phyloP scores from a whole-genome alignment of 2,797 vertebrate genomes.

The Cynodonichthys magdalenae region DNA sequence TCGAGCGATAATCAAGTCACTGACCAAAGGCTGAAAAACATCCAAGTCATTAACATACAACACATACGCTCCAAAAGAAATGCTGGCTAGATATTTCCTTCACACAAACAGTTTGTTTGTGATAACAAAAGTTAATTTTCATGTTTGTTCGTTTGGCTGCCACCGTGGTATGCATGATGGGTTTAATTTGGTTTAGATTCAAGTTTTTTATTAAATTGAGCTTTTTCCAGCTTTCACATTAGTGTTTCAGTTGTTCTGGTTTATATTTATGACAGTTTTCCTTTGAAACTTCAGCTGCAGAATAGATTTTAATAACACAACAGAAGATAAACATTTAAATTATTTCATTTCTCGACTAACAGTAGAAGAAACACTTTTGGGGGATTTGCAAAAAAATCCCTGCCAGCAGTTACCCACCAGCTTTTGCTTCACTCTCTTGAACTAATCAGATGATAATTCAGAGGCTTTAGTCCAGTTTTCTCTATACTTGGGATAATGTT shows the following conservation, averaged over 20 bases:
- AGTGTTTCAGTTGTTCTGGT: neutral
- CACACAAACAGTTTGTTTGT: constrained; percentile 9
- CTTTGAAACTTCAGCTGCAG: neutral
- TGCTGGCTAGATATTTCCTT: constrained; percentile 6
- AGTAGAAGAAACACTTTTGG: neutral
- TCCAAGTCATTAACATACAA: constrained; percentile 6
- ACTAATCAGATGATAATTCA: constrained; percentile 14
- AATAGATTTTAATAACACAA: too few species aligned
- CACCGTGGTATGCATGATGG: constrained; percentile 15
- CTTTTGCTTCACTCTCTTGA: constrained; percentile 19
- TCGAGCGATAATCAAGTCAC: too few species aligned
- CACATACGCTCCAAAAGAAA: neutral
- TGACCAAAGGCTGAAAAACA: too few species aligned
- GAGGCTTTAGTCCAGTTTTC: constrained; percentile 9
- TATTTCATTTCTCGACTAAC: neutral
- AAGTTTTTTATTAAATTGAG: constrained; percentile 29
- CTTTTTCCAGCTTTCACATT: constrained; percentile 20
- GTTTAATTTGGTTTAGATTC: constrained; percentile 37
- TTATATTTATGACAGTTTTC: neutral
- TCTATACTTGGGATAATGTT: constrained; percentile 1
- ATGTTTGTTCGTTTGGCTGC: constrained; percentile 26
- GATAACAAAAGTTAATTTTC: constrained; percentile 19
- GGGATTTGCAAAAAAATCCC: neutral
- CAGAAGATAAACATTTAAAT: neutral
- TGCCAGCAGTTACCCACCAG: constrained; percentile 19